Percentiles rank a stretch among this genome's conserved stretches.
These are phyloP conservation scores for Harpalus rubripes DNA, from an alignment of 2,888 invertebrate genomes.

Conservation along the genomic window DNA sequence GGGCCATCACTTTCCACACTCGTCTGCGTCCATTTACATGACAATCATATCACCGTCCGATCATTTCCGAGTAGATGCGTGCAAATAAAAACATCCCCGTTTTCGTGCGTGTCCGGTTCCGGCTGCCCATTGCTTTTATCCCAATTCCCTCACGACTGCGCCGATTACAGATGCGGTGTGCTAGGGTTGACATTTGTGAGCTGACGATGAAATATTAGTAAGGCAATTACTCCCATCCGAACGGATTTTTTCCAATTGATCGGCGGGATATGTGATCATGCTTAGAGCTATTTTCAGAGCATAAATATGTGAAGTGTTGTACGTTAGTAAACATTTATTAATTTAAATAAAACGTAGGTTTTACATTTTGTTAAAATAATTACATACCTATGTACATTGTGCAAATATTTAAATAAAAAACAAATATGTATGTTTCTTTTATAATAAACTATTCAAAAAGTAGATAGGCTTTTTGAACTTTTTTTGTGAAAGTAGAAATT, in stretches of 20 bases:
- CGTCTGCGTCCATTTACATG: slow-evolving; percentile 26
- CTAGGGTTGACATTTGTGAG: neutral
- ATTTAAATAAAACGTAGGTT: no score
- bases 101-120: slow-evolving; percentile 17
- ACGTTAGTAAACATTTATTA: no score
- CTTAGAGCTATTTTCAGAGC: neutral
- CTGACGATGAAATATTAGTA: neutral
- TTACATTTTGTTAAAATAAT: no score
- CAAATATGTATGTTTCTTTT: no score
- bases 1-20: neutral
- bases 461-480: no score
- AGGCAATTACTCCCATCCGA: neutral
- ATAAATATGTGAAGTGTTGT: neutral
- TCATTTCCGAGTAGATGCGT: slow-evolving; percentile 39
- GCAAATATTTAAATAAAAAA: no score
- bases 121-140: slow-evolving; percentile 4
- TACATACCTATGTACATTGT: no score
- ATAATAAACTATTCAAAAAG: no score
- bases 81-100: slow-evolving; percentile 32
- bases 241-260: neutral
- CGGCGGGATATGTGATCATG: neutral
- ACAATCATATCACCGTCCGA: slow-evolving; percentile 48
- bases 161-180: slow-evolving; percentile 3
- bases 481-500: no score
- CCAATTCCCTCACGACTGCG: slow-evolving; percentile 25